phyloP scores from a whole-genome alignment of 2,888 invertebrate species.

The Tenthredo distinguenda region DNA sequence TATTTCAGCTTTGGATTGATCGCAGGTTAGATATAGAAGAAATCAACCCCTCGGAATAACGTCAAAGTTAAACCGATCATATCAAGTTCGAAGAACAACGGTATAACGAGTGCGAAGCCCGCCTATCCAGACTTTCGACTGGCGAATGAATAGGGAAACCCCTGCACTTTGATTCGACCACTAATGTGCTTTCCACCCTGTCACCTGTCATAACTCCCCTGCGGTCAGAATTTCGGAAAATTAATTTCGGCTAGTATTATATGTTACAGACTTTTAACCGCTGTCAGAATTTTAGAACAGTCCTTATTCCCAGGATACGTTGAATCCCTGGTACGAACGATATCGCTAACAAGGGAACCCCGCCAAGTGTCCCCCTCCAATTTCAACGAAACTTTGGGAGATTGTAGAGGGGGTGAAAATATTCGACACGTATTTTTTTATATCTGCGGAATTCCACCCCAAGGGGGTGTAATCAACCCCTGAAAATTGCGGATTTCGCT shows the following conservation, averaged over 20 bases:
- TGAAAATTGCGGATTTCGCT: no score
- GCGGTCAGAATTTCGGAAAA: not conserved
- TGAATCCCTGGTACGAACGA: no score
- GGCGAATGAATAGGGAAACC: conserved; percentile 2
- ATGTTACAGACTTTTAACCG: not conserved
- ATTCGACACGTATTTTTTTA: no score
- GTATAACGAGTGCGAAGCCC: not conserved
- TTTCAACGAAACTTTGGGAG: no score
- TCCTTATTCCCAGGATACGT: not conserved
- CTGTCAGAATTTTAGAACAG: not conserved
- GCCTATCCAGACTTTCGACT: not conserved
- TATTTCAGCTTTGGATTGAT: not conserved
- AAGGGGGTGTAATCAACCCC: no score
- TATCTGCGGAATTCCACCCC: no score
- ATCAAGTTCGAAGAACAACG: not conserved
- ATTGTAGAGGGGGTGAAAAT: no score
- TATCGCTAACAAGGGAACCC: no score
- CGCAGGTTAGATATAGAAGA: not conserved
- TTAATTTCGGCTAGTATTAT: not conserved
- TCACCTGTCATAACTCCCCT: not conserved
- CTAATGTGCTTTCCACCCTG: not conserved
- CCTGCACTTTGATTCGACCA: not conserved
- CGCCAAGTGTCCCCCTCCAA: no score
- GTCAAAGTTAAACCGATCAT: not conserved
- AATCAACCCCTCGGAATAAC: no score